Evolutionary conservation across 2,888 invertebrate species (phyloP), one percentile per base, ranked within the genome.

Genomic region (Sipunculus nudus): DNA sequence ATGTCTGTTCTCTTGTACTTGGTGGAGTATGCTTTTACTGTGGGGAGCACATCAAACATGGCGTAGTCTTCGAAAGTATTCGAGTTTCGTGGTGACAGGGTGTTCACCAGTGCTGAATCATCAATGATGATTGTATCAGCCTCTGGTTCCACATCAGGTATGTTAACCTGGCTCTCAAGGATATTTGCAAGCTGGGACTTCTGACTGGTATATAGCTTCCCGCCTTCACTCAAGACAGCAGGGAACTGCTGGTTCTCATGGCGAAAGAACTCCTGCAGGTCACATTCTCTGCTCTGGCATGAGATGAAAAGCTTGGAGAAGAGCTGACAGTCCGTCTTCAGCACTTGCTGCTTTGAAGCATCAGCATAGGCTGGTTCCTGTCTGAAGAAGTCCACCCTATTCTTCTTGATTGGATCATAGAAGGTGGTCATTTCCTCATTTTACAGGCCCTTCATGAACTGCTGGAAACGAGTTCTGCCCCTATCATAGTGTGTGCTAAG

Each of bases 211-310:
- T 59, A 61, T 3, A 64, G 63, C 49, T 58, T 57, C 21, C 67
- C 64, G 26, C 35, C 47, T 49, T 64, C 59, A 53, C 64, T 53
- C 13, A 61, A 35, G 39, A 62, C 43, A 13, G 67, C 53, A n/a
- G 62, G 65, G 32, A 52, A 52, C 23, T 61, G 56, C 48, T 63
- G 65, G 32, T 67, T 67, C 25, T 67, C 67, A 48, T 61, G 61
- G 6, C n/a, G 25, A 49, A 67, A 67, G 53, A 61, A 59, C n/a
- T n/a, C n/a, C n/a, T n/a, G n/a, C n/a, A n/a, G n/a, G n/a, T n/a
- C n/a, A n/a, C n/a, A n/a, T n/a, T n/a, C n/a, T n/a, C n/a, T n/a
- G n/a, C n/a, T n/a, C n/a, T n/a, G n/a, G n/a, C n/a, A n/a, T n/a
- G n/a, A n/a, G n/a, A n/a, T n/a, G n/a, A n/a, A n/a, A n/a, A n/a